Percentiles rank a stretch among this genome's conserved stretches.
Conservation (phyloP, 2,797 vertebrate species). For the Furcifer pardalis region DNA sequence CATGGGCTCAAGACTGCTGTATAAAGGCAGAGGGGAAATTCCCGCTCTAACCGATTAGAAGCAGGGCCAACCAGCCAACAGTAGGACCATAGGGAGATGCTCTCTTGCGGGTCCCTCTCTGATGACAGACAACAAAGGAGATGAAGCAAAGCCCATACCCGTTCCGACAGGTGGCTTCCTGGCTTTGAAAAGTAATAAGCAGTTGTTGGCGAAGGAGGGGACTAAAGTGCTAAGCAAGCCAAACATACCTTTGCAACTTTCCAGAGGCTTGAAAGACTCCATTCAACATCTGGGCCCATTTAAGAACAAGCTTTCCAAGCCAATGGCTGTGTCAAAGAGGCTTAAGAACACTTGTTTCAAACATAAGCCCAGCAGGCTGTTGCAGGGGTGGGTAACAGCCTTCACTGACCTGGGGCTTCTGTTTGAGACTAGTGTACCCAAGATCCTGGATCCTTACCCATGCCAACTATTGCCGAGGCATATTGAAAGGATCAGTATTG, state of each 20-base stretch:
- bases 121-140: background rate
- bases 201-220: background rate
- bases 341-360: background rate
- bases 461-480: too few relatives aligned
- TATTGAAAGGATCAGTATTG: too few relatives aligned
- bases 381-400: background rate
- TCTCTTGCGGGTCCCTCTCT: background rate
- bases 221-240: background rate
- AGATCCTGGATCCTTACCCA: too few relatives aligned
- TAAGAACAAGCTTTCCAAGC: background rate
- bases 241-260: background rate
- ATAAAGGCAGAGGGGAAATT: background rate
- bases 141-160: background rate
- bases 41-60: background rate
- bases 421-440: too few relatives aligned
- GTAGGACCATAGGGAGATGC: background rate
- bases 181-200: conserved; percentile 15
- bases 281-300: conserved; percentile 10
- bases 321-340: background rate
- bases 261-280: conserved; percentile 8
- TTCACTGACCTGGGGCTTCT: too few relatives aligned
- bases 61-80: too few relatives aligned
- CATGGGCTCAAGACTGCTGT: background rate
- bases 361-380: background rate
- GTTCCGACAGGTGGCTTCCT: background rate